Evolutionary conservation across 30 jellyfish, hydroid and myxozoan species (phyloP).

Genomic region (Nemopilema nomurai): DNA sequence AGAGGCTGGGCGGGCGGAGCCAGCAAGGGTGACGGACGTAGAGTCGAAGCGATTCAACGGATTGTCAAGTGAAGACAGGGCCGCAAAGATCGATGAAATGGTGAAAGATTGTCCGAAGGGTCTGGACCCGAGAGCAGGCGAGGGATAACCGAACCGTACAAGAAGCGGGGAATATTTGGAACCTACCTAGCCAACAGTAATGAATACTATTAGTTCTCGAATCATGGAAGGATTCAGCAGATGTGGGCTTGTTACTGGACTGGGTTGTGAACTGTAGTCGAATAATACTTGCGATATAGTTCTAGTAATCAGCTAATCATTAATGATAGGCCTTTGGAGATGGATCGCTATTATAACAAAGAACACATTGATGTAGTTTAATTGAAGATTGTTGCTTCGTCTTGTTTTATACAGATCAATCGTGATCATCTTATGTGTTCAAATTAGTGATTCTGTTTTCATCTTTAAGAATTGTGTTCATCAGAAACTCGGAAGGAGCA

Average conservation of each 20-base stretch:
- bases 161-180: constrained; percentile 48
- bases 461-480: too few species aligned
- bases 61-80: constrained; percentile 16
- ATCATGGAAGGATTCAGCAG: background rate
- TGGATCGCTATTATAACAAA: too few species aligned
- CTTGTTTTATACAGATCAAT: too few species aligned
- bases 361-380: too few species aligned
- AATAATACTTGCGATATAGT: too few species aligned
- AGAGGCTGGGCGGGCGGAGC: constrained; percentile 25
- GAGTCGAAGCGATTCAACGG: constrained; percentile 47
- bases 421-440: too few species aligned
- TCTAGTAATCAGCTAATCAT: too few species aligned
- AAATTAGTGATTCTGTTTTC: too few species aligned
- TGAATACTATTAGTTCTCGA: background rate
- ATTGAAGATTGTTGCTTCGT: too few species aligned
- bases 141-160: constrained; percentile 48
- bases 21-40: constrained; percentile 39
- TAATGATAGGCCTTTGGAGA: too few species aligned
- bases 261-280: background rate
- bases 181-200: constrained; percentile 26
- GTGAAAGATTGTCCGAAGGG: constrained; percentile 36
- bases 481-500: too few species aligned
- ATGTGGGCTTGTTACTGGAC: background rate
- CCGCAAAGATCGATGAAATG: constrained; percentile 47
- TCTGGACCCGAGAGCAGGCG: constrained; percentile 47